Evolutionary conservation across 2,888 invertebrate species (phyloP).

Genomic region (Druceiella hillmani): DNA sequence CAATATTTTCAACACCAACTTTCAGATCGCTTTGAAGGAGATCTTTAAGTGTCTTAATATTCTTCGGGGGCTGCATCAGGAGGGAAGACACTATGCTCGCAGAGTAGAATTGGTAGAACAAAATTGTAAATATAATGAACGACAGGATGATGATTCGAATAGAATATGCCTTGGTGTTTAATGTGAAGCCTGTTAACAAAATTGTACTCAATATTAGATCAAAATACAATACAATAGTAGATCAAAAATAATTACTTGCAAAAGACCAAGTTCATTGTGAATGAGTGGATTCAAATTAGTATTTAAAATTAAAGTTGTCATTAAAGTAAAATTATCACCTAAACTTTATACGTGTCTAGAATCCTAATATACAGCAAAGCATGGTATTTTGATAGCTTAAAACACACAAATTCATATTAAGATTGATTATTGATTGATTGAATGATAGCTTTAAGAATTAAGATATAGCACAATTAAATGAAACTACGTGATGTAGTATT

Average conservation of each 20-base stretch:
- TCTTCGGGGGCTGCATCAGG: conserved; percentile 55
- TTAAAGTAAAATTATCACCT: too few relatives aligned
- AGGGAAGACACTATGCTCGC: conserved; percentile 63
- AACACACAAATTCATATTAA: too few relatives aligned
- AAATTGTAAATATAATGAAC: conserved; percentile 52
- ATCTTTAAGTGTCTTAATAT: conserved; percentile 54
- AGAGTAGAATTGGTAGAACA: conserved; percentile 65
- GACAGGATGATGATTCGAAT: conserved; percentile 49
- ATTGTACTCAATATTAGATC: background rate
- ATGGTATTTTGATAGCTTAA: too few relatives aligned
- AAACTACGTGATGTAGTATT: too few relatives aligned
- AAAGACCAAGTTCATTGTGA: too few relatives aligned
- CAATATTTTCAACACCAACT: conserved; percentile 58
- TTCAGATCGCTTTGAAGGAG: conserved; percentile 53
- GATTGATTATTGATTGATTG: too few relatives aligned
- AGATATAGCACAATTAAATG: too few relatives aligned
- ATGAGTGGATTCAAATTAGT: too few relatives aligned
- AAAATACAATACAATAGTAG: background rate
- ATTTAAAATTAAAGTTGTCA: too few relatives aligned
- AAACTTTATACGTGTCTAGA: too few relatives aligned
- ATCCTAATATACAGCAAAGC: too few relatives aligned
- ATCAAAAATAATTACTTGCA: background rate
- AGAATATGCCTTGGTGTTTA: conserved; percentile 41
- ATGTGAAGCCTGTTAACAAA: conserved; percentile 34
- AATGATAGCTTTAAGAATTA: too few relatives aligned